Percentiles rank a stretch among this genome's conserved stretches.
Evolutionary conservation across 1,140 invertebrate genomes (phyloP).

Genomic region (Leptinotarsa texana): DNA sequence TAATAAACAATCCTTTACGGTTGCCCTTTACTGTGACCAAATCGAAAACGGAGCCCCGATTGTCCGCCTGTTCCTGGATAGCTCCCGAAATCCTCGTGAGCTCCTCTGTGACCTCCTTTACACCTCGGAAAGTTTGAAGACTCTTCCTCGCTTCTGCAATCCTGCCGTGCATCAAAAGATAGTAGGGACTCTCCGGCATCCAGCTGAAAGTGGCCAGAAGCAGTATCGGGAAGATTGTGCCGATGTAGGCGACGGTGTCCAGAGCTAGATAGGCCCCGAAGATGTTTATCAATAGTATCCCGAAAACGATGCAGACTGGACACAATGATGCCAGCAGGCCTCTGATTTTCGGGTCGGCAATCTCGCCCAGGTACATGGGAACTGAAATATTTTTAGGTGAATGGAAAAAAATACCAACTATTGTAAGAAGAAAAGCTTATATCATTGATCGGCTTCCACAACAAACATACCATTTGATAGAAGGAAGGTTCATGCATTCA

Average conservation of each 20-base stretch:
- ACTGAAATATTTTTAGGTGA: conserved; percentile 53
- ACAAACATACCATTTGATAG: too few species aligned
- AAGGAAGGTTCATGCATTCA: too few species aligned
- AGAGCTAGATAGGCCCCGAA: conserved; percentile 65
- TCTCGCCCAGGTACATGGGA: conserved; percentile 68
- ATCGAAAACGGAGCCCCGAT: conserved; percentile 60
- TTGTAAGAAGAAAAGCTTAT: too few species aligned
- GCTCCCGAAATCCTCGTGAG: conserved; percentile 64
- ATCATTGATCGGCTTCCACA: too few species aligned
- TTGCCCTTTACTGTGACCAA: conserved; percentile 64
- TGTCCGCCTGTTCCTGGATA: conserved; percentile 61
- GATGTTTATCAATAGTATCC: conserved; percentile 69
- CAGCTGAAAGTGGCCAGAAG: conserved; percentile 65
- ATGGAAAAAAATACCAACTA: too few species aligned
- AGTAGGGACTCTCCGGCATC: conserved; percentile 57
- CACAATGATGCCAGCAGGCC: conserved; percentile 58
- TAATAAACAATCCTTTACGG: conserved; percentile 65
- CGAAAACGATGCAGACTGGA: conserved; percentile 55
- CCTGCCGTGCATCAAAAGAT: conserved; percentile 64
- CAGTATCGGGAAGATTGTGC: conserved; percentile 61
- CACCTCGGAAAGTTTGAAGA: conserved; percentile 50
- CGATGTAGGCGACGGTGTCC: conserved; percentile 61
- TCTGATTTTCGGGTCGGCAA: conserved; percentile 68
- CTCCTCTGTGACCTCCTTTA: conserved; percentile 52
- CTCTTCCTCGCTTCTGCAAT: conserved; percentile 64